Evolutionary conservation across 2,888 invertebrate species (phyloP), one percentile per base, ranked within the genome.

Genomic region (Diplazon laetatorius): DNA sequence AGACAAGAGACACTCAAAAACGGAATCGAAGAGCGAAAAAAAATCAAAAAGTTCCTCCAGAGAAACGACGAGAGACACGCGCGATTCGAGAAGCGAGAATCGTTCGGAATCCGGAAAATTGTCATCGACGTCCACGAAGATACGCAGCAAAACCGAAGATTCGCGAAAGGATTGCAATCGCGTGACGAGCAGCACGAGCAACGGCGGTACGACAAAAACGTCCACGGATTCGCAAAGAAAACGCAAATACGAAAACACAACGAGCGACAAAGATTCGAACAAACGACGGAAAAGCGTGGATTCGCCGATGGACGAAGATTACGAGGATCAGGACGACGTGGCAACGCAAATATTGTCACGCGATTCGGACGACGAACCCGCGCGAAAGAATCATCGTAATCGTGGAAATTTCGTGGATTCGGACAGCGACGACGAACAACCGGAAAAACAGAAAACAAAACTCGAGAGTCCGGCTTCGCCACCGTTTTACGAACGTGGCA

Each of bases 231-330:
- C 71, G 74, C 65, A 70, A 18, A 84, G 79, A 44, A 88, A 86
- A 78, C 84, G 86, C 35, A 87, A 85, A 76, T 52, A 72, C 44
- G 86, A 85, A 2, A 80, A 65, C 20, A 78, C 81, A 1, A 75
- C 8, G 57, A 72, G 44, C 59, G 65, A 76, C 20, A 81, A 74
- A 9, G 82, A 83, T 16, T 80, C 77, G 44, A 78, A 42, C 25
- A 88, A 88, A 66, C 83, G 82, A 25, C 79, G 82, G 46, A 86
- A 78, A 37, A 73, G 81, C 59, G 83, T 85, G n/a, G 76, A 76
- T 48, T 78, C 66, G 1, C 68, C 78, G 50, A 68, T 74, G 10
- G 57, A 76, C 1, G 68, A 72, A 1, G 77, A 79, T 6, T 66
- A 46, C 57, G 71, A 72, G 9, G 78, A 78, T 10, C 72, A 68